phyloP scores from a whole-genome alignment of 2,113 vertebrate species.

The Cheilinus undulatus region DNA sequence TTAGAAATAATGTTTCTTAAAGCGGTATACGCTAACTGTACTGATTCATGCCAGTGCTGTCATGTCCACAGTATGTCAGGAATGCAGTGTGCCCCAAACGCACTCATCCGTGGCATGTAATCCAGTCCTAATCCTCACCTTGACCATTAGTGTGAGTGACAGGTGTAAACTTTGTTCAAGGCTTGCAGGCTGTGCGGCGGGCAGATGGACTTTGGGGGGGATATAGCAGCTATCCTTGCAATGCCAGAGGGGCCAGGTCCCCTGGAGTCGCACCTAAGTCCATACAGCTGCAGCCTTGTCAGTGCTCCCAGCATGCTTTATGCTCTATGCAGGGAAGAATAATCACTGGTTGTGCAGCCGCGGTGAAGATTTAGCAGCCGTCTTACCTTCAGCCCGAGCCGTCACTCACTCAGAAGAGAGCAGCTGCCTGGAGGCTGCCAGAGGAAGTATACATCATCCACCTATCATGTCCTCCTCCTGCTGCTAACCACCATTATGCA shows the following conservation, averaged over 20 bases:
- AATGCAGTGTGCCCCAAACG: slow-evolving; percentile 12
- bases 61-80: slow-evolving; percentile 27
- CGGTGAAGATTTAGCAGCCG: slow-evolving; percentile 50
- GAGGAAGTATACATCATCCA: slow-evolving; percentile 45
- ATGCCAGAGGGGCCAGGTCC: background rate
- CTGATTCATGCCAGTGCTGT: slow-evolving; percentile 5
- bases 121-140: slow-evolving; percentile 60
- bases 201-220: background rate
- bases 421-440: slow-evolving; percentile 51
- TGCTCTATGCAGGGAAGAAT: slow-evolving; percentile 44
- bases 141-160: slow-evolving; percentile 42
- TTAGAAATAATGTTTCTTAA: too few relatives aligned
- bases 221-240: background rate
- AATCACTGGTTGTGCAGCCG: slow-evolving; percentile 42
- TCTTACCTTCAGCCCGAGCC: slow-evolving; percentile 51
- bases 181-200: background rate
- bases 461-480: slow-evolving; percentile 33
- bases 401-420: slow-evolving; percentile 58
- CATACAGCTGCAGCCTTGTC: slow-evolving; percentile 29
- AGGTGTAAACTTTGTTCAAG: slow-evolving; percentile 41
- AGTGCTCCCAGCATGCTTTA: slow-evolving; percentile 35
- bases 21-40: too few relatives aligned
- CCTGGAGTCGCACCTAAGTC: background rate
- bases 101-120: slow-evolving; percentile 44
- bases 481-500: slow-evolving; percentile 32